Percentiles rank a stretch among this genome's conserved stretches.
These are phyloP conservation scores for Triplophysa dalaica DNA, from an alignment of 2,113 vertebrate species.

Conservation along the genomic window DNA sequence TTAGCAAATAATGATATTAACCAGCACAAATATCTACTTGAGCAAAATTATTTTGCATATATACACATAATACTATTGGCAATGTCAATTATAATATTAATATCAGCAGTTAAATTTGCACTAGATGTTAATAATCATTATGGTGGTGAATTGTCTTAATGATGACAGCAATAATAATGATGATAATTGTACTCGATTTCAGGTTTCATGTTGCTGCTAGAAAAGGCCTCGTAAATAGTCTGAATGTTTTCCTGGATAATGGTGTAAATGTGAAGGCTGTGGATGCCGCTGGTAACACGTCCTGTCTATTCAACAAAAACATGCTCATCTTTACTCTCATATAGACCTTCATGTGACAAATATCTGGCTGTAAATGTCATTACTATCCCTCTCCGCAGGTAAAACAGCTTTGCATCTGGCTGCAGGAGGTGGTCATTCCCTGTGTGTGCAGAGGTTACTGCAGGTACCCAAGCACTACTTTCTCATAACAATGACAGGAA, in stretches of 20 bases:
- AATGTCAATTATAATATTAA: background rate
- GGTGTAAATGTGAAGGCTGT: constrained; percentile 75
- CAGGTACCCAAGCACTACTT: constrained; percentile 73
- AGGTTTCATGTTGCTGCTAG: constrained; percentile 83
- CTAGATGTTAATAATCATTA: background rate
- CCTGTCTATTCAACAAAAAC: background rate
- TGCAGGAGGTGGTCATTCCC: constrained; percentile 78
- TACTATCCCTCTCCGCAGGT: constrained; percentile 61
- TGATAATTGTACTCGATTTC: constrained; percentile 4
- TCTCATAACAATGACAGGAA: constrained; percentile 49
- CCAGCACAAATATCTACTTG: background rate
- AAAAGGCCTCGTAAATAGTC: constrained; percentile 79
- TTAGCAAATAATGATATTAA: background rate
- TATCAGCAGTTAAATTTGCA: too few species aligned
- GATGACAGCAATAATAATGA: background rate
- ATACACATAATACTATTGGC: background rate
- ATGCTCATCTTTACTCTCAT: background rate
- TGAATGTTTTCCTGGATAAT: constrained; percentile 79
- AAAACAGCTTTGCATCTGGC: constrained; percentile 82
- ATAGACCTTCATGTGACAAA: background rate
- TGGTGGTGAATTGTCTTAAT: background rate
- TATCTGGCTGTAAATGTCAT: background rate
- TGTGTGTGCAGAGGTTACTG: constrained; percentile 81
- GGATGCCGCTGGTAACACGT: constrained; percentile 74
- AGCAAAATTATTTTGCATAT: background rate